Evolutionary conservation across 2,113 vertebrate genomes (phyloP).

Genomic region (Xerus inauris): DNA sequence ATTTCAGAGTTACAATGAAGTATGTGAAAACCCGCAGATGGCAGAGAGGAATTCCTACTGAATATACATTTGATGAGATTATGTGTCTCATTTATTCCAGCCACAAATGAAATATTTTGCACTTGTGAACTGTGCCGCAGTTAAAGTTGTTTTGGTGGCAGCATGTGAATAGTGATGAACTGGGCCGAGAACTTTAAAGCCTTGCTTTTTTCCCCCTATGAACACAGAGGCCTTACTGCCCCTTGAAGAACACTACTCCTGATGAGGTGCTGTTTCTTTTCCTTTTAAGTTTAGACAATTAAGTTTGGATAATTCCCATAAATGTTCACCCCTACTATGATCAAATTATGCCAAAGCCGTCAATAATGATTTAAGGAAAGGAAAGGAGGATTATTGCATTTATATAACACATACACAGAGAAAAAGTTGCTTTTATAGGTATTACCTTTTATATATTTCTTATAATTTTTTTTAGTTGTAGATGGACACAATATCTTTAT

Average conservation of each 20-base stretch:
- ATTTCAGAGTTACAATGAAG: constrained; percentile 56
- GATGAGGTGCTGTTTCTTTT: neutral
- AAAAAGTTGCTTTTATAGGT: neutral
- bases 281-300: constrained; percentile 40
- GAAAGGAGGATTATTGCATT: neutral
- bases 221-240: neutral
- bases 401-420: neutral
- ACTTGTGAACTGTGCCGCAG: constrained; percentile 56
- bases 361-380: constrained; percentile 15
- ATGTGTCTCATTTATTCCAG: constrained; percentile 62
- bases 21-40: constrained; percentile 54
- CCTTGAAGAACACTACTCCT: neutral
- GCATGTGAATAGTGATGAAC: constrained; percentile 34
- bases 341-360: constrained; percentile 27
- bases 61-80: constrained; percentile 60
- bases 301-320: no score
- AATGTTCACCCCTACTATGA: neutral
- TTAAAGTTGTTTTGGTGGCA: constrained; percentile 31
- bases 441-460: neutral
- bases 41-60: constrained; percentile 37
- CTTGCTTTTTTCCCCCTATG: neutral
- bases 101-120: constrained; percentile 72
- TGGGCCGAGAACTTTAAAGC: neutral
- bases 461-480: no score
- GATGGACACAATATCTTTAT: no score